phyloP scores from a whole-genome alignment of 2,888 invertebrate genomes.

The Athripsodes cinereus region DNA sequence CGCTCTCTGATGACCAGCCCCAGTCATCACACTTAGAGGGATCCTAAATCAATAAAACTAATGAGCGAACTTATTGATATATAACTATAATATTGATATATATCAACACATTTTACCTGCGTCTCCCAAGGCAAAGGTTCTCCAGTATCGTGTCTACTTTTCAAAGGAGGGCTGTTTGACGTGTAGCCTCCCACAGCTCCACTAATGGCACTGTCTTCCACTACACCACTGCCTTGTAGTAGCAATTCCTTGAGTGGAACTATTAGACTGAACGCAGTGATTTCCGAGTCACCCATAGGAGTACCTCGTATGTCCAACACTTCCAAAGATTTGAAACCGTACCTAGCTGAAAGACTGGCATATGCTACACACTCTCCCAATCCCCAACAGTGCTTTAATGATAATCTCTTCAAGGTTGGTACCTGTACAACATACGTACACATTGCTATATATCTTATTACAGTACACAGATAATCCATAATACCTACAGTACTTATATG shows the following conservation, averaged over 20 bases:
- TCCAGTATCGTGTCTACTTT: conserved; percentile 10
- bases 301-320: conserved; percentile 41
- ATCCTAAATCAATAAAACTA: background rate
- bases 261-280: conserved; percentile 43
- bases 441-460: too few species aligned
- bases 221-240: conserved; percentile 20
- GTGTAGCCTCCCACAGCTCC: background rate
- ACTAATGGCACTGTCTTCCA: background rate
- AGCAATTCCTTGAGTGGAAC: conserved; percentile 35
- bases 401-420: conserved; percentile 53
- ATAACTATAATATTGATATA: too few species aligned
- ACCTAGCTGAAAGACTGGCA: conserved; percentile 65
- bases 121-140: conserved; percentile 21
- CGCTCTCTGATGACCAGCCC: background rate
- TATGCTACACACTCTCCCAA: conserved; percentile 70
- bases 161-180: background rate
- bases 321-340: conserved; percentile 60
- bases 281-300: conserved; percentile 43
- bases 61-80: too few species aligned
- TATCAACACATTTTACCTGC: conserved; percentile 9
- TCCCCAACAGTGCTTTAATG: conserved; percentile 58
- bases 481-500: too few species aligned
- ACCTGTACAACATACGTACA: conserved; percentile 33
- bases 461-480: too few species aligned
- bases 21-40: background rate